A percentile compares a stretch with the other conserved stretches of the same genome.
Conservation (phyloP, 2,797 vertebrate genomes). For the Sarcophilus harrisii region DNA sequence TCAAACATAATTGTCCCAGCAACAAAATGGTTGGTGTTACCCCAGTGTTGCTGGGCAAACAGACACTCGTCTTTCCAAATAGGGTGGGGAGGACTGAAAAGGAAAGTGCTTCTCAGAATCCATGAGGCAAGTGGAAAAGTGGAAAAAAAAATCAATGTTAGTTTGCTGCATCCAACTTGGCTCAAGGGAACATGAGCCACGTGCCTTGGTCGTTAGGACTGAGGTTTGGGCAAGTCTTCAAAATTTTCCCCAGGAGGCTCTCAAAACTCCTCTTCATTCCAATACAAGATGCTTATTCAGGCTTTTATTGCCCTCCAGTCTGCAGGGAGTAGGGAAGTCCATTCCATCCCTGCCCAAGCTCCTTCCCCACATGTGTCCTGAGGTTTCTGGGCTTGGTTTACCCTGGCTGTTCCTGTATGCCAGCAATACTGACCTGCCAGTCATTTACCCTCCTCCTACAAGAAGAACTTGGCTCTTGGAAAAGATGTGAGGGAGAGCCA, state of each 20-base stretch:
- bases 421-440: background rate
- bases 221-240: conserved; percentile 82
- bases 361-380: background rate
- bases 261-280: conserved; percentile 75
- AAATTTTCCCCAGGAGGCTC: conserved; percentile 78
- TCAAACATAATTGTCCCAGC: conserved; percentile 18
- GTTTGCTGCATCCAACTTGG: background rate
- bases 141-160: conserved; percentile 51
- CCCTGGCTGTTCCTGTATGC: background rate
- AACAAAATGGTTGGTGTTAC: fast-evolving
- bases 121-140: background rate
- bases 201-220: conserved; percentile 79
- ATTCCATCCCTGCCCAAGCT: background rate
- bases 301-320: conserved; percentile 69
- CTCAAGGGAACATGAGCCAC: conserved; percentile 78
- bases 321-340: conserved; percentile 46
- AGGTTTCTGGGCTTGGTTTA: fast-evolving
- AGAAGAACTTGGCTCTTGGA: fast-evolving
- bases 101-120: conserved; percentile 42
- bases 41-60: background rate
- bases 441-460: fast-evolving
- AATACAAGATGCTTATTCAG: conserved; percentile 61
- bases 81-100: background rate
- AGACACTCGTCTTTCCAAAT: background rate
- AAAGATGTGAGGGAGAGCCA: background rate